phyloP scores from a whole-genome alignment of 2,797 vertebrate genomes.

The Thaleichthys pacificus region DNA sequence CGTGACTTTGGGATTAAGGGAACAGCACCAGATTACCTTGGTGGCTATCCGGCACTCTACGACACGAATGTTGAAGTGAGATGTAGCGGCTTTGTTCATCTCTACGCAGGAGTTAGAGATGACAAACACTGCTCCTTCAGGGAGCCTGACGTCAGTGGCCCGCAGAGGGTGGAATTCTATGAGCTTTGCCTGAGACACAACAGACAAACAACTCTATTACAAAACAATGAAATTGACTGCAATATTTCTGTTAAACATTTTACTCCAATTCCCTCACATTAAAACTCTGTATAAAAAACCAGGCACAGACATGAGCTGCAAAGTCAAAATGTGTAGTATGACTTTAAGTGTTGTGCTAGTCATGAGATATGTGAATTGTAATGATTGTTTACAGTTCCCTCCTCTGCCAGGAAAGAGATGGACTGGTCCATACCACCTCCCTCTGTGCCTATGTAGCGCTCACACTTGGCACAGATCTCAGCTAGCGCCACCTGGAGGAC shows the following conservation, averaged over 20 bases:
- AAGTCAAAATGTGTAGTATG: not conserved
- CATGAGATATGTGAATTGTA: not conserved
- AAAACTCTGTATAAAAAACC: too few relatives aligned
- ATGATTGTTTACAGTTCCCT: slow-evolving; percentile 82
- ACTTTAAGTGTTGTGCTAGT: not conserved
- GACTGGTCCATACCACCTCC: slow-evolving; percentile 99
- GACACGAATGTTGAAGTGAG: slow-evolving; percentile 95
- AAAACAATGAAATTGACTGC: not conserved
- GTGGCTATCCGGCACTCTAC: slow-evolving; percentile 93
- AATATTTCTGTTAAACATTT: not conserved
- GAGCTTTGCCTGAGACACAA: slow-evolving; percentile 88
- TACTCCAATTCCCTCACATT: too few relatives aligned
- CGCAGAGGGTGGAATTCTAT: slow-evolving; percentile 93
- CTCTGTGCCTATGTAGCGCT: slow-evolving; percentile 93
- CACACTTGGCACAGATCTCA: slow-evolving; percentile 91
- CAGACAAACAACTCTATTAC: not conserved
- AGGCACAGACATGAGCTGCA: too few relatives aligned
- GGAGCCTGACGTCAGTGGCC: slow-evolving; percentile 89
- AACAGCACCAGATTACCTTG: slow-evolving; percentile 77
- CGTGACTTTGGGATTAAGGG: slow-evolving; percentile 14
- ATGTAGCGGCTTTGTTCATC: slow-evolving; percentile 97
- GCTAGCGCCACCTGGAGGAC: slow-evolving; percentile 85
- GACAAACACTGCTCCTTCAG: slow-evolving; percentile 88
- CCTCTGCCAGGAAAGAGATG: slow-evolving; percentile 94
- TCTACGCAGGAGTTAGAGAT: slow-evolving; percentile 95